phyloP scores from a whole-genome alignment of 2,797 vertebrate genomes.

The Pangasius djambal region DNA sequence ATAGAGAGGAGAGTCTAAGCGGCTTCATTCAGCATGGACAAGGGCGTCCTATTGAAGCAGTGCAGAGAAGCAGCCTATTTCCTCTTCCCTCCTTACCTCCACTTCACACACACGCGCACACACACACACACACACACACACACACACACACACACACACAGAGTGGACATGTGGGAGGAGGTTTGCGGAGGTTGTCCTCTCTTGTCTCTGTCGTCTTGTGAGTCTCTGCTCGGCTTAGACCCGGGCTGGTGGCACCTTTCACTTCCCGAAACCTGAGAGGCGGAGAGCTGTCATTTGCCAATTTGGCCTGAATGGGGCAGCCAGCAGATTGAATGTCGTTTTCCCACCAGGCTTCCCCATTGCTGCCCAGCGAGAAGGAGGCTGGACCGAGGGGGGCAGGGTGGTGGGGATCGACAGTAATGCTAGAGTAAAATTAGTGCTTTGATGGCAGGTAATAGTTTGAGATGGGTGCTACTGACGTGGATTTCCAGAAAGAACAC shows the following conservation, averaged over 20 bases:
- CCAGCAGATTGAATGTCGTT: slow-evolving; percentile 89
- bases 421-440: slow-evolving; percentile 87
- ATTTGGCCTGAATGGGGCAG: slow-evolving; percentile 83
- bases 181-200: slow-evolving; percentile 34
- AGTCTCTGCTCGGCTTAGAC: slow-evolving; percentile 53
- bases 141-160: not conserved
- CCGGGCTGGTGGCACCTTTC: slow-evolving; percentile 69
- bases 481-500: slow-evolving; percentile 79
- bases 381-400: slow-evolving; percentile 61
- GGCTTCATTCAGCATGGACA: slow-evolving; percentile 44
- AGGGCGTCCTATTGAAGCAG: slow-evolving; percentile 59
- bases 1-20: slow-evolving; percentile 8
- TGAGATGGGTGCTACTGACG: slow-evolving; percentile 80
- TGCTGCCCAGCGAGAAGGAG: slow-evolving; percentile 75
- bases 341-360: slow-evolving; percentile 88
- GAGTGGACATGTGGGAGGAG: slow-evolving; percentile 26
- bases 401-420: slow-evolving; percentile 75
- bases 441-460: slow-evolving; percentile 86
- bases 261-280: slow-evolving; percentile 80
- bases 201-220: slow-evolving; percentile 37
- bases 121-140: not conserved
- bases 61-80: slow-evolving; percentile 29
- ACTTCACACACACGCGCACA: not conserved
- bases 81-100: slow-evolving; percentile 30
- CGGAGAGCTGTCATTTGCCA: slow-evolving; percentile 89